Conservation (phyloP, 35 echinoderm and acorn worm species). For the Apostichopus californicus region DNA sequence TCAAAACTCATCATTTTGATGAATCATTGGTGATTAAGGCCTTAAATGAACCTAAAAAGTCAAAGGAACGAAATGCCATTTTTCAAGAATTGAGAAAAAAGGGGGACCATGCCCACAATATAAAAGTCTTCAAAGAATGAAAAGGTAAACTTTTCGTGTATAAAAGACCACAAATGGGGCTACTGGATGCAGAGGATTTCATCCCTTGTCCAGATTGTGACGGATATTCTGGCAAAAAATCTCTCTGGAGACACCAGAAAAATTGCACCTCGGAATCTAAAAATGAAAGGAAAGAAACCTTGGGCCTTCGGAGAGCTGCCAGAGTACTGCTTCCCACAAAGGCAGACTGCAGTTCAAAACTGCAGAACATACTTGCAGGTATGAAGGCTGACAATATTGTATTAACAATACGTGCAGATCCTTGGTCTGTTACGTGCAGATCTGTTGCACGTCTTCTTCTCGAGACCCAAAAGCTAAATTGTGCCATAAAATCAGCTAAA, state of each 20-base stretch:
- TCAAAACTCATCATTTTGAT: no score
- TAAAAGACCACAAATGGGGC: constrained; percentile 14
- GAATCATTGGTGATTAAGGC: background rate
- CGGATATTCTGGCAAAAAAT: background rate
- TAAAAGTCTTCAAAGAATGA: background rate
- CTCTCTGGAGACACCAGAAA: background rate
- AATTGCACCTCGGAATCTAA: background rate
- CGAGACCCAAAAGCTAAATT: background rate
- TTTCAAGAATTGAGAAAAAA: constrained; percentile 32
- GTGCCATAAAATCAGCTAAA: background rate
- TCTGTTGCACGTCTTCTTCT: constrained; percentile 13
- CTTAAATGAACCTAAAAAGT: background rate
- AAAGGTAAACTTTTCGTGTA: background rate
- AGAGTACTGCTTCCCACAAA: background rate
- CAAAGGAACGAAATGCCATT: background rate
- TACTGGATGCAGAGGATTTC: background rate
- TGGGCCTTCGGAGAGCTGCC: no score
- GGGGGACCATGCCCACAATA: background rate
- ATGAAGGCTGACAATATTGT: constrained; percentile 17
- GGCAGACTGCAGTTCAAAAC: background rate
- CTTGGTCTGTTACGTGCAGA: no score
- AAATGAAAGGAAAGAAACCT: background rate
- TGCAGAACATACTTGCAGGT: background rate
- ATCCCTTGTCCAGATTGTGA: background rate
- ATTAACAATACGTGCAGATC: background rate